Conservation (phyloP, 2,797 vertebrate genomes). For the Poeciliopsis paucimaculata region DNA sequence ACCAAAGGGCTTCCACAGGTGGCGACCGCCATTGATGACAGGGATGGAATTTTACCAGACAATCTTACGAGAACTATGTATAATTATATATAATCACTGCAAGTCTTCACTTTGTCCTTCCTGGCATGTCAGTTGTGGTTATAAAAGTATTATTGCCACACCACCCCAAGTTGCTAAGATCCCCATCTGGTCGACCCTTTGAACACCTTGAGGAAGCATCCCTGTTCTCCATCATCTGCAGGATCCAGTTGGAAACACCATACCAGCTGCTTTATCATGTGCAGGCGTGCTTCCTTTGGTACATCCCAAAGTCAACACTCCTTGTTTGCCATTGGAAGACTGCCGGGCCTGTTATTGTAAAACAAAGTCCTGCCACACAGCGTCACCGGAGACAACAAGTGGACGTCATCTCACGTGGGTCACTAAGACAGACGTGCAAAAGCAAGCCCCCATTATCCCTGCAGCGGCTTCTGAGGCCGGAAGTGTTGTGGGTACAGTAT, state of each 20-base stretch:
- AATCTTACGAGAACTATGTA: neutral
- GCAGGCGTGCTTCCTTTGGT: neutral
- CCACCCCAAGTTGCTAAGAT: neutral
- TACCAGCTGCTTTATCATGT: neutral
- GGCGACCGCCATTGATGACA: neutral
- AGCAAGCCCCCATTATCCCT: neutral
- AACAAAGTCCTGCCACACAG: neutral
- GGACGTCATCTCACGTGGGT: neutral
- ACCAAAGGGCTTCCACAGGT: neutral
- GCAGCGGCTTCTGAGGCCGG: neutral
- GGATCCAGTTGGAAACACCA: neutral
- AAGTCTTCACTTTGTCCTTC: neutral
- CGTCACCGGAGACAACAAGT: neutral
- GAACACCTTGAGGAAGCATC: neutral
- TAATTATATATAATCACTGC: neutral
- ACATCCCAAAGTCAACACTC: neutral
- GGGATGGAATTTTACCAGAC: neutral
- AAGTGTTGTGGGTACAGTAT: slow-evolving; percentile 11
- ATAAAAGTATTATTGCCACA: neutral
- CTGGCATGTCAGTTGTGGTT: neutral
- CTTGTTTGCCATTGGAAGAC: neutral
- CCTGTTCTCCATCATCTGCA: neutral
- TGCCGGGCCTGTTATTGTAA: neutral
- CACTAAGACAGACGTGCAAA: neutral
- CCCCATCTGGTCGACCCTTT: neutral